Percentiles rank a stretch among this genome's conserved stretches.
These are phyloP conservation scores for Aethina tumida DNA, from an alignment of 1,140 invertebrate species.

Conservation along the genomic window DNA sequence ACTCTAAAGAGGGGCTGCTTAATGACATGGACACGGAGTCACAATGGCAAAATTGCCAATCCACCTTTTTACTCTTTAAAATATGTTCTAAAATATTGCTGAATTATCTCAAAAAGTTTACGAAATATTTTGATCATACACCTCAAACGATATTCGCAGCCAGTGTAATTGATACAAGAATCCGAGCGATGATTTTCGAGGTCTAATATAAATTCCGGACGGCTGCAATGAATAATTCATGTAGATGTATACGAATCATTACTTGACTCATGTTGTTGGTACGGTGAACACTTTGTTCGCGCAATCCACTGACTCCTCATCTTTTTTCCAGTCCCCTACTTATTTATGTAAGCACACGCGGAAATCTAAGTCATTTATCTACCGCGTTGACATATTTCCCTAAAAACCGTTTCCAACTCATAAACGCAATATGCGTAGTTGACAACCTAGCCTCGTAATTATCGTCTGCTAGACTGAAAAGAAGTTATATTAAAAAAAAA, in stretches of 20 bases:
- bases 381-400: conserved; percentile 29
- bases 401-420: conserved; percentile 28
- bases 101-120: too few relatives aligned
- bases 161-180: too few relatives aligned
- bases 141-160: too few relatives aligned
- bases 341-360: conserved; percentile 35
- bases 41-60: not conserved
- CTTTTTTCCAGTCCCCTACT: conserved; percentile 21
- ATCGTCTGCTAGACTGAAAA: too few relatives aligned
- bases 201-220: conserved; percentile 13
- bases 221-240: conserved; percentile 32
- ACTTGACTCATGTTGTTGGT: conserved; percentile 29
- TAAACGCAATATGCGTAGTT: too few relatives aligned
- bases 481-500: too few relatives aligned
- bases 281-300: conserved; percentile 28
- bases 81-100: too few relatives aligned
- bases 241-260: conserved; percentile 31
- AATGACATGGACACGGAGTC: conserved; percentile 7
- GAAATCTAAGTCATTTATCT: conserved; percentile 32
- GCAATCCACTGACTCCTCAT: conserved; percentile 16
- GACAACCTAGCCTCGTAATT: too few relatives aligned
- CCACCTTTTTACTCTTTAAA: not conserved
- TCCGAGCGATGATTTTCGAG: too few relatives aligned
- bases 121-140: too few relatives aligned
- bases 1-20: too few relatives aligned